Base-by-base conservation (phyloP, 2,797 vertebrate species). In the Aplochiton taeniatus region DNA sequence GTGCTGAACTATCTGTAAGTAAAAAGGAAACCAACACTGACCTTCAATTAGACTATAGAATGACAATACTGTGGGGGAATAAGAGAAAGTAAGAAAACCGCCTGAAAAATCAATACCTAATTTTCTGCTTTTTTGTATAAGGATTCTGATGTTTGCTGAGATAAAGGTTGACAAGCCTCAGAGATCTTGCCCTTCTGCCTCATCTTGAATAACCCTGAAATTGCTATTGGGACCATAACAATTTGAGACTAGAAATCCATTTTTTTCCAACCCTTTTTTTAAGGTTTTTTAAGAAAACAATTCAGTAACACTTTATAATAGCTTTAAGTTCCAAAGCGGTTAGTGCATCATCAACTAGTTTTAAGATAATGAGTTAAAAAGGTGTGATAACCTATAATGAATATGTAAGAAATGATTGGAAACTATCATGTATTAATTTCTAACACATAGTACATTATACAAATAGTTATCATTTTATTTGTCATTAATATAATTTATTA, bases 81-180 rank as follows among this genome's bases (percentile, higher is more conserved):
- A 89, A 88, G 48, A 61, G 85, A 87, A 90, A 85, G 86, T 83
- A 83, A 67, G 31, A 42, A 69, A 58, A 86, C 75, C n/a, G n/a
- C n/a, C n/a, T n/a, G 72, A 75, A 87, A 96, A 97, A 97, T 97
- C 95, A 93, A 95, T 97, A 95, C 87, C 94, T 95, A 83, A 95
- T 96, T 96, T 95, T 95, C 90, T 93, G 83, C 91, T 92, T 93
- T 94, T 94, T 95, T 94, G 91, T 93, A 88, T 92, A 93, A 85
- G 89, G 91, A 94, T 95, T 95, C 93, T 93, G 90, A 94, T 95
- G 91, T 95, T 96, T 95, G 86, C 90, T 69, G 82, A 95, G 93
- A 96, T 95, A 96, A 94, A 94, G 87, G 89, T 91, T 88, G 91
- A 92, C 92, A 91, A 89, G 49, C 84, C 84, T 83, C 85, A 87